Evolutionary conservation across 92 coral and sea anemone species (phyloP).

Genomic region (Epizoanthus ramosus): DNA sequence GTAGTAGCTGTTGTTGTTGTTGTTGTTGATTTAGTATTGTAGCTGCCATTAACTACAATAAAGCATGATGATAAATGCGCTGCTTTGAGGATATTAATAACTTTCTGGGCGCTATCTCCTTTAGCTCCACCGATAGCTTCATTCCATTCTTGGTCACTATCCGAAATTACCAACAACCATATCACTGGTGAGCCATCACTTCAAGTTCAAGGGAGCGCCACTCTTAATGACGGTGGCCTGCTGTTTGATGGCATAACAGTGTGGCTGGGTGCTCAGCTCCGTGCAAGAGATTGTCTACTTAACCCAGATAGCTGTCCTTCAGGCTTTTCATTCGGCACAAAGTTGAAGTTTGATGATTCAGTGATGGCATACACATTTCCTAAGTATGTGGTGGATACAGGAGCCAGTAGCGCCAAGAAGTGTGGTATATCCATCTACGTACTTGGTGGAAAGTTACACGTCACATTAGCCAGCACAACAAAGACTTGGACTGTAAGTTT

Average conservation of each 20-base stretch:
- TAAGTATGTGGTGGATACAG: conserved; percentile 87
- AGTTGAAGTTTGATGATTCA: conserved; percentile 62
- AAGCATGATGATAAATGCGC: too few relatives aligned
- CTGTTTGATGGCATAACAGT: conserved; percentile 75
- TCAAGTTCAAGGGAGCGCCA: conserved; percentile 52
- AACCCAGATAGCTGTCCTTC: conserved; percentile 71
- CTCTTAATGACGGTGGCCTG: conserved; percentile 59
- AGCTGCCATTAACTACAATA: background rate
- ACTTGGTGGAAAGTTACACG: conserved; percentile 66
- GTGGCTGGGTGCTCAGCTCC: conserved; percentile 64
- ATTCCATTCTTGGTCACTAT: conserved; percentile 69
- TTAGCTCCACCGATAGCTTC: conserved; percentile 77
- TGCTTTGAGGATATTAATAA: background rate
- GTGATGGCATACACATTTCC: conserved; percentile 56
- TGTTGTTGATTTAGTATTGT: background rate
- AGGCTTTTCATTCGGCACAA: conserved; percentile 86
- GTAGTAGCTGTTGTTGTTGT: background rate
- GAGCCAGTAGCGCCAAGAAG: conserved; percentile 72
- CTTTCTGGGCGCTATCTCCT: background rate
- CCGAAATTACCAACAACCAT: conserved; percentile 48
- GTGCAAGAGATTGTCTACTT: conserved; percentile 64
- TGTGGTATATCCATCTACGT: conserved; percentile 86
- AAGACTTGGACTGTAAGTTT: conserved; percentile 81
- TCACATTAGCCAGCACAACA: conserved; percentile 65
- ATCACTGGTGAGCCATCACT: conserved; percentile 67